These are phyloP conservation scores for Drymodes brunneopygia DNA, from an alignment of 2,113 vertebrate genomes.

Conservation along the genomic window DNA sequence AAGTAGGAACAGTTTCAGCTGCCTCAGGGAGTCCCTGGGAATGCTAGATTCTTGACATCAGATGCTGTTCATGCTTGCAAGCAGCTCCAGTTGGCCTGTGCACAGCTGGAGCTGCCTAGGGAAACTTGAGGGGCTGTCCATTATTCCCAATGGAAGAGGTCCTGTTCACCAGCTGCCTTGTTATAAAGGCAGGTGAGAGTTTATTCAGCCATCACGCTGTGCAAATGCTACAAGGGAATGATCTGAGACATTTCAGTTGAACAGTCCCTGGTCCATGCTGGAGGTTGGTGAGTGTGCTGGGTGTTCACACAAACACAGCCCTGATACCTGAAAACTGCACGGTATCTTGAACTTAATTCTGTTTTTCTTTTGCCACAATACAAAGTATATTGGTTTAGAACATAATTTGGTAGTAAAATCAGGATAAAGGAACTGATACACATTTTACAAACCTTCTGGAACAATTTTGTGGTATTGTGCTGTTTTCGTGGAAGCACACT, in stretches of 20 bases:
- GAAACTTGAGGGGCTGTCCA: background rate
- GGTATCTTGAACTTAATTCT: background rate
- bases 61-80: background rate
- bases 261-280: background rate
- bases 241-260: background rate
- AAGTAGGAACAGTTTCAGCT: background rate
- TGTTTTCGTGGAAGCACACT: background rate
- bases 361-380: background rate
- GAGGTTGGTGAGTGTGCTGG: background rate
- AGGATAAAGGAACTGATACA: background rate
- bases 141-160: background rate
- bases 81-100: background rate
- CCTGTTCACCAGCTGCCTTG: background rate
- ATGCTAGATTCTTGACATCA: rapidly evolving
- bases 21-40: background rate
- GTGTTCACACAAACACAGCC: background rate
- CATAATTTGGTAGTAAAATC: background rate
- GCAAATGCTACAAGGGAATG: background rate
- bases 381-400: background rate
- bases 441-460: background rate
- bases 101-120: background rate
- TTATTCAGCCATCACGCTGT: background rate
- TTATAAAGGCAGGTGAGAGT: background rate
- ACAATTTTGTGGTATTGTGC: background rate
- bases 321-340: background rate